Evolutionary conservation across 2,888 invertebrate species (phyloP), one percentile per base, ranked within the genome.

Genomic region (Pycnomerus fuliginosus): DNA sequence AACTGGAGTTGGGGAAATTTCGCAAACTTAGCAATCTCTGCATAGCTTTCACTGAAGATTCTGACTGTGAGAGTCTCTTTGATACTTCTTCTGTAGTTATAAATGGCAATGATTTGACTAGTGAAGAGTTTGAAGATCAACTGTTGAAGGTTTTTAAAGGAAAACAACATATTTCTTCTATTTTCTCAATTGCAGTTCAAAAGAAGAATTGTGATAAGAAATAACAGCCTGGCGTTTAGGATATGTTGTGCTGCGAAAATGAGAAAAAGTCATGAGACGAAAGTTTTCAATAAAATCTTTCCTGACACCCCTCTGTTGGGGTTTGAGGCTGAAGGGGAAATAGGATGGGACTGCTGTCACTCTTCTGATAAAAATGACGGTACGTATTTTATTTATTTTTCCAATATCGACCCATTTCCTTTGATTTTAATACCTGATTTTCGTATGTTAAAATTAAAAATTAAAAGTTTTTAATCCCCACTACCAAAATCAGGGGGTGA

Each of bases 251-350:
- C 61, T 8, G 59, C 57, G 3, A 65, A 65, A 51, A 45, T 48
- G 23, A 46, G 53, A 17, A 56, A 58, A 29, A 51, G 53, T 8
- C 58, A 58, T 23, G 64, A 63, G 48, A 45, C 57, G 2, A 15
- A 44, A 4, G 41, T 63, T 13, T 64, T 66, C 31, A 52, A 44
- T 39, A 56, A 56, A 47, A 32, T 62, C 31, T 65, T 66, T 43
- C 64, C 62, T 4, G 48, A 48, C 20, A 55, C 60, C 8, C 61
- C 65, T 2, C 15, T 67, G 3, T 37, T 68, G 14, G 64, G 66
- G 2, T 44, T 68, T 17, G 61, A 66, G 46, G 66, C 59, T 10
- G 57, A 58, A 50, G 67, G 69, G 4, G 68, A 67, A 53, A 56
- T 69, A 28, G 69, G 68, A 22, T 69, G 67, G 67, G 55, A 67